phyloP scores from a whole-genome alignment of 2,888 invertebrate species.

The Gortyna flavago region DNA sequence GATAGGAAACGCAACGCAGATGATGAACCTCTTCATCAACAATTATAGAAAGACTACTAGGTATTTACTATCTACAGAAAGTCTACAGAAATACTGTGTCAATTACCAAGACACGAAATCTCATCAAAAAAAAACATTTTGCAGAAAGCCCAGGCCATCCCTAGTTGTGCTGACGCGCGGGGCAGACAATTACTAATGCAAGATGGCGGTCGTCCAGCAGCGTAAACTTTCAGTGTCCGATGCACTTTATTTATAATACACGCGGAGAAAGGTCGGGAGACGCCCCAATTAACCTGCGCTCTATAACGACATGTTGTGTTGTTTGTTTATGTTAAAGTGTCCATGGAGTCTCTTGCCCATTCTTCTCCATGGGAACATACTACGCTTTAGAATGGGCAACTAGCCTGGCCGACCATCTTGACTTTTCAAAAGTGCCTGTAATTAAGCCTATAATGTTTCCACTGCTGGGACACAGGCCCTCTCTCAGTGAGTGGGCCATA shows the following conservation, averaged over 20 bases:
- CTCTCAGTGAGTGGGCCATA: too few relatives aligned
- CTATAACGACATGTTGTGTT: not conserved
- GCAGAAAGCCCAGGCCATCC: not conserved
- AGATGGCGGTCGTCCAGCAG: conserved; percentile 48
- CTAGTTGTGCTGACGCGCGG: not conserved
- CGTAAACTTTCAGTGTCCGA: conserved; percentile 38
- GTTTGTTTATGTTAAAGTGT: conserved; percentile 12
- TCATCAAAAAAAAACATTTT: conserved; percentile 17
- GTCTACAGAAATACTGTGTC: not conserved
- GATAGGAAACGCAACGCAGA: too few relatives aligned
- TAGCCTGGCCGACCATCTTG: not conserved
- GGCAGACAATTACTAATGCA: conserved; percentile 40
- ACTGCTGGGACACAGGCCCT: too few relatives aligned
- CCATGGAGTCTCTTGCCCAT: not conserved
- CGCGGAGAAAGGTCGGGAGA: conserved; percentile 55
- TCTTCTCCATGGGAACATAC: not conserved
- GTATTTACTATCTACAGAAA: too few relatives aligned
- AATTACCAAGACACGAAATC: conserved; percentile 20
- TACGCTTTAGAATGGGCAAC: not conserved
- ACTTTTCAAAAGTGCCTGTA: not conserved
- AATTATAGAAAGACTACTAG: not conserved
- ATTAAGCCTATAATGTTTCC: not conserved
- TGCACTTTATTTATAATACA: conserved; percentile 75
- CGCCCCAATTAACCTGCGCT: conserved; percentile 48
- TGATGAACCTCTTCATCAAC: not conserved